phyloP scores from a whole-genome alignment of 2,888 invertebrate species.

The Megalurothrips usitatus region DNA sequence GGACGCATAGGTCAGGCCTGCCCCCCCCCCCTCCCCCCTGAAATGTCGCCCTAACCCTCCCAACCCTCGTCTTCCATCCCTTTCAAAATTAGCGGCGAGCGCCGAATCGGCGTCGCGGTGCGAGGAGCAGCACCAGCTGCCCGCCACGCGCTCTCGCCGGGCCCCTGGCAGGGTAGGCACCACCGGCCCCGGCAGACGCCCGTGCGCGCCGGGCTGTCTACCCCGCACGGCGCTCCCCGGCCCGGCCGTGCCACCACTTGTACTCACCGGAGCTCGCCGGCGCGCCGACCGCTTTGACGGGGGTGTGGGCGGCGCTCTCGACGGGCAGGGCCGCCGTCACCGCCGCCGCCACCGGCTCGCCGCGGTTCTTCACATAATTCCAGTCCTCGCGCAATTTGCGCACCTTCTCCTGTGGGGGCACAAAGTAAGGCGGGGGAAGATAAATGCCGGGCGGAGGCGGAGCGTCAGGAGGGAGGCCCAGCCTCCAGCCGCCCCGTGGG shows the following conservation, averaged over 20 bases:
- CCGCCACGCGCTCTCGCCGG: not conserved
- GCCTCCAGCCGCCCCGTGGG: not conserved
- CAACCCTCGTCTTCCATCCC: too few species aligned
- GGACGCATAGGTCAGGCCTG: too few species aligned
- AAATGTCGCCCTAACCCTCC: too few species aligned
- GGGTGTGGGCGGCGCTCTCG: not conserved
- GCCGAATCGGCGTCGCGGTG: too few species aligned
- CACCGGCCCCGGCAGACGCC: not conserved
- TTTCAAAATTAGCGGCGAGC: too few species aligned
- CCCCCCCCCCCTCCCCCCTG: too few species aligned
- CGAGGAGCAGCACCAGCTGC: too few species aligned
- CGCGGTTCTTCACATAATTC: slow-evolving; percentile 49
- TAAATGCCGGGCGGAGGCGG: not conserved
- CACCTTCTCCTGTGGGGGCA: slow-evolving; percentile 50
- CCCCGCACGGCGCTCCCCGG: not conserved
- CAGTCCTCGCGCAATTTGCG: slow-evolving; percentile 53
- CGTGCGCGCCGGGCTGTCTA: not conserved
- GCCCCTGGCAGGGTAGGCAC: not conserved
- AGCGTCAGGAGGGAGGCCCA: not conserved
- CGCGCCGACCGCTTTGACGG: not conserved
- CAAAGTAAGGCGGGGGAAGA: not conserved
- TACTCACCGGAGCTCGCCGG: not conserved
- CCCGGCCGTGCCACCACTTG: not conserved
- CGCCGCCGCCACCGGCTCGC: slow-evolving; percentile 38
- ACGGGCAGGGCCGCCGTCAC: not conserved